Conservation (phyloP, 2,113 vertebrate species). For the Candoia aspera region DNA sequence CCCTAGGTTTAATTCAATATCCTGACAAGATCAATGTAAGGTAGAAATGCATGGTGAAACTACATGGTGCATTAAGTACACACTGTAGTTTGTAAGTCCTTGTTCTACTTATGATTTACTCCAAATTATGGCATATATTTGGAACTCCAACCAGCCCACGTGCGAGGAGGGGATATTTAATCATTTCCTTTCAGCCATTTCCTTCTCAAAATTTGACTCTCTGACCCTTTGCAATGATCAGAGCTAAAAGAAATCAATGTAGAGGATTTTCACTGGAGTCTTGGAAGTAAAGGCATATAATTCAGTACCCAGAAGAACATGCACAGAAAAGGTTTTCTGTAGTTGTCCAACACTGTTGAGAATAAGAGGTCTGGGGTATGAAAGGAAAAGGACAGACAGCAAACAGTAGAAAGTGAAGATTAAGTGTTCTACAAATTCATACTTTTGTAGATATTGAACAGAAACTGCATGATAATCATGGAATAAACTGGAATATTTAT, state of each 20-base stretch:
- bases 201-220: background rate
- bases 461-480: background rate
- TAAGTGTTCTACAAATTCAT: background rate
- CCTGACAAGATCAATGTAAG: background rate
- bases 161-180: background rate
- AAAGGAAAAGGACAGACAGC: background rate
- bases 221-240: background rate
- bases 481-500: background rate
- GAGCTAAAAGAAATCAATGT: background rate
- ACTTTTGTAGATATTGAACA: background rate
- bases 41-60: background rate
- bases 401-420: background rate
- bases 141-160: background rate
- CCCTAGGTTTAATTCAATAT: background rate
- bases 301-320: background rate
- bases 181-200: background rate
- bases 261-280: background rate
- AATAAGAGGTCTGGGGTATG: background rate
- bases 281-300: background rate
- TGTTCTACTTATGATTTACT: background rate
- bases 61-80: background rate
- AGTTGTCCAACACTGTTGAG: background rate
- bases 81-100: background rate
- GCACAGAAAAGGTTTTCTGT: background rate
- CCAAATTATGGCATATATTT: background rate